Conservation (phyloP, 1,140 invertebrate genomes). For the Bombus fervidus region DNA sequence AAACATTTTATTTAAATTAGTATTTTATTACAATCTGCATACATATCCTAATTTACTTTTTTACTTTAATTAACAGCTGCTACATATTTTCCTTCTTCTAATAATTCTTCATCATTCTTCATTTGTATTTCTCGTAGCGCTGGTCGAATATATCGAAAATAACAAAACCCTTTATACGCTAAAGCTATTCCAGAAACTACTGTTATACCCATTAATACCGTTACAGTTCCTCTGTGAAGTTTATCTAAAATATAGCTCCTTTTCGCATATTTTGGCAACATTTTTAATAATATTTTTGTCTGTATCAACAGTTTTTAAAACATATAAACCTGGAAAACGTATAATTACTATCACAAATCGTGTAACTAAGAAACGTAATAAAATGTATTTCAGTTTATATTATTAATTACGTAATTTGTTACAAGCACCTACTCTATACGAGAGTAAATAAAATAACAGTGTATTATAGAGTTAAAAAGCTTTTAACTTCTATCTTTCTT, state of each 20-base stretch:
- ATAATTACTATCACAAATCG: neutral
- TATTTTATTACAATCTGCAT: neutral
- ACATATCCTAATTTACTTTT: neutral
- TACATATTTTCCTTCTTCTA: constrained; percentile 70
- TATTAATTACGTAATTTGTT: neutral
- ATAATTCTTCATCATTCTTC: constrained; percentile 59
- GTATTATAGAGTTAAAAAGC: neutral
- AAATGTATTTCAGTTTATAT: neutral
- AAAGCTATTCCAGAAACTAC: neutral
- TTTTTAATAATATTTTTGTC: neutral
- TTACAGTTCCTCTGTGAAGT: constrained; percentile 68
- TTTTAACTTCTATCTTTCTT: neutral
- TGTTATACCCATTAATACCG: constrained; percentile 62
- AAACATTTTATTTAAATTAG: neutral
- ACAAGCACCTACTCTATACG: neutral
- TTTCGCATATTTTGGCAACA: constrained; percentile 34
- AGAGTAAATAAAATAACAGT: neutral
- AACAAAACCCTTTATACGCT: constrained; percentile 54
- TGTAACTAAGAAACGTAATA: neutral
- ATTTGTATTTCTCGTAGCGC: constrained; percentile 15
- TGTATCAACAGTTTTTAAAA: neutral
- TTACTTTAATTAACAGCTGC: constrained; percentile 4
- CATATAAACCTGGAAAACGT: neutral
- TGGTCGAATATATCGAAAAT: constrained; percentile 67
- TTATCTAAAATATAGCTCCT: constrained; percentile 60